Percentiles rank a stretch among this genome's conserved stretches.
These are phyloP conservation scores for Tadarida brasiliensis DNA, from an alignment of 2,797 vertebrate species.

Conservation along the genomic window DNA sequence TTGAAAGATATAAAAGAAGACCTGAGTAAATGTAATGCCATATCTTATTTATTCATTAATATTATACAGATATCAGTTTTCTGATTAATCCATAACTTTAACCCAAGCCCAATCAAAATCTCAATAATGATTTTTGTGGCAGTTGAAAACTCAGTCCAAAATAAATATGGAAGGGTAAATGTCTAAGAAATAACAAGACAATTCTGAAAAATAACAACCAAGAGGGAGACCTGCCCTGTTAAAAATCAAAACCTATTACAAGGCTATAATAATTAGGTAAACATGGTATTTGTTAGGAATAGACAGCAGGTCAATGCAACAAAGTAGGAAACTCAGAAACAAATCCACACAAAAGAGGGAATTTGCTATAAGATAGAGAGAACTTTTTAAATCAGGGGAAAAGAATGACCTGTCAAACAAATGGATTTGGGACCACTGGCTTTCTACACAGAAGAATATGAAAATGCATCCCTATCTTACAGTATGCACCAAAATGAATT, in stretches of 20 bases:
- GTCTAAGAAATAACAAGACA: background rate
- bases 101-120: background rate
- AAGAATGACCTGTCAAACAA: background rate
- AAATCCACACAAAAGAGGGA: background rate
- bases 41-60: background rate
- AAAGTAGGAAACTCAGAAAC: background rate
- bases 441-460: background rate
- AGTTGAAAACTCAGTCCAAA: background rate
- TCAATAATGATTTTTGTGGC: background rate
- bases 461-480: background rate
- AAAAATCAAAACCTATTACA: background rate
- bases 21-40: background rate
- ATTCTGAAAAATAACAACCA: background rate
- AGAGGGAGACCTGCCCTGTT: background rate
- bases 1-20: background rate
- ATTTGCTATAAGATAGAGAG: background rate
- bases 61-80: background rate
- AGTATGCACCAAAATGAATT: background rate
- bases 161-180: background rate
- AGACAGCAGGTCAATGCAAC: background rate
- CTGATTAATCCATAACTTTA: background rate
- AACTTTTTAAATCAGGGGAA: background rate
- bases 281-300: background rate
- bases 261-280: background rate
- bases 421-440: background rate